A percentile compares a stretch with the other conserved stretches of the same genome.
These are phyloP conservation scores for Calonectris borealis DNA, from an alignment of 2,113 vertebrate genomes.

Conservation along the genomic window DNA sequence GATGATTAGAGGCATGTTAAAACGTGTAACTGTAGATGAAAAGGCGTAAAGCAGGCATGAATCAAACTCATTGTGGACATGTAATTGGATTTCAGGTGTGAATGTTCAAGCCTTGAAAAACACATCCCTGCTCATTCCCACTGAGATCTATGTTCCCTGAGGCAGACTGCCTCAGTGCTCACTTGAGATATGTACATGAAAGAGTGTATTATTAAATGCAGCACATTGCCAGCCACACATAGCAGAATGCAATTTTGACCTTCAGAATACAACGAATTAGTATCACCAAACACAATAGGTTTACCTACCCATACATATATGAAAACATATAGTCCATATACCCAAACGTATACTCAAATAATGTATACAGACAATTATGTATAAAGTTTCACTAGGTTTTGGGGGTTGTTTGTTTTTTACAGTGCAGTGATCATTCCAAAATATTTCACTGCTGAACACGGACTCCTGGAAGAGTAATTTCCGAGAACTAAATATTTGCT, in stretches of 20 bases:
- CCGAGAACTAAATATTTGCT: background rate
- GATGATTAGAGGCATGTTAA: background rate
- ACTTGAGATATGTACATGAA: background rate
- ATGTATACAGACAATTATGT: background rate
- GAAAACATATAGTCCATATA: background rate
- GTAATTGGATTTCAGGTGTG: background rate
- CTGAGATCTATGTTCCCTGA: background rate
- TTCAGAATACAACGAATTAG: background rate
- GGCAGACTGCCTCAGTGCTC: background rate
- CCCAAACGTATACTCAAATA: background rate
- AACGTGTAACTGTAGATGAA: background rate
- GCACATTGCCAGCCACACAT: background rate
- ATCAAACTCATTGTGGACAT: background rate
- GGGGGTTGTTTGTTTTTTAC: background rate
- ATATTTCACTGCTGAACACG: background rate
- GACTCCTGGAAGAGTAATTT: background rate
- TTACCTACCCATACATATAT: background rate
- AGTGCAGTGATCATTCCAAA: background rate
- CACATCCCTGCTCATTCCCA: background rate
- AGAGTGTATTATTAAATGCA: background rate
- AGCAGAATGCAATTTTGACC: background rate
- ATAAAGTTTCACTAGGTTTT: background rate
- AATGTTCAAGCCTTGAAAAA: background rate
- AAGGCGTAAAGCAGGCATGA: background rate
- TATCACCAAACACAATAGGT: background rate